Evolutionary conservation across 2,797 vertebrate species (phyloP).

Genomic region (Gymnodraco acuticeps): DNA sequence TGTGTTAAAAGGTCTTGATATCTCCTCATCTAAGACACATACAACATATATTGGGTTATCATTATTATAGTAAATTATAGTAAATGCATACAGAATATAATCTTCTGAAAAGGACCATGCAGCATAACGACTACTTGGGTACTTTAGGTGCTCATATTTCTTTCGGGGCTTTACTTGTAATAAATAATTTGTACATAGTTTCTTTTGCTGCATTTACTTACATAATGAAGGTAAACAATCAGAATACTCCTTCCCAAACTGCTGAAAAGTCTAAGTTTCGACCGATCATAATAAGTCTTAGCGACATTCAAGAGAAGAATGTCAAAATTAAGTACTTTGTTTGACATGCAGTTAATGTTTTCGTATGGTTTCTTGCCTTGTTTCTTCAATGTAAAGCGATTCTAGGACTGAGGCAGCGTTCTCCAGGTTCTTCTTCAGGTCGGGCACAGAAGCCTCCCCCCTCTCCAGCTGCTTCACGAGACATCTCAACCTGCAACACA

Average conservation of each 20-base stretch:
- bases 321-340: neutral
- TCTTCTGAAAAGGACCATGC: no score
- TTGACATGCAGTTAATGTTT: neutral
- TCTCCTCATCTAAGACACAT: no score
- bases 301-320: neutral
- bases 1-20: no score
- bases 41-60: no score
- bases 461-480: constrained; percentile 93
- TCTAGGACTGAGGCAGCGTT: constrained; percentile 93
- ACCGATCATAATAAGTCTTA: neutral
- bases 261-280: neutral
- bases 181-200: neutral
- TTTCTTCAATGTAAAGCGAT: constrained; percentile 92
- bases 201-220: no score
- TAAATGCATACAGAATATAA: no score
- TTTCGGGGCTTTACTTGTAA: neutral
- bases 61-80: no score
- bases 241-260: no score
- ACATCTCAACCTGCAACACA: constrained; percentile 68
- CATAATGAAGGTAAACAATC: no score
- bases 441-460: constrained; percentile 91
- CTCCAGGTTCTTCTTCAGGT: constrained; percentile 96
- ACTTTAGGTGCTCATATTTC: no score
- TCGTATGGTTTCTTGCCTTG: constrained; percentile 83
- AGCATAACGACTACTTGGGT: no score